A percentile compares a stretch with the other conserved stretches of the same genome.
phyloP scores from a whole-genome alignment of 2,888 invertebrate genomes.

The Adelognathus sp. region DNA sequence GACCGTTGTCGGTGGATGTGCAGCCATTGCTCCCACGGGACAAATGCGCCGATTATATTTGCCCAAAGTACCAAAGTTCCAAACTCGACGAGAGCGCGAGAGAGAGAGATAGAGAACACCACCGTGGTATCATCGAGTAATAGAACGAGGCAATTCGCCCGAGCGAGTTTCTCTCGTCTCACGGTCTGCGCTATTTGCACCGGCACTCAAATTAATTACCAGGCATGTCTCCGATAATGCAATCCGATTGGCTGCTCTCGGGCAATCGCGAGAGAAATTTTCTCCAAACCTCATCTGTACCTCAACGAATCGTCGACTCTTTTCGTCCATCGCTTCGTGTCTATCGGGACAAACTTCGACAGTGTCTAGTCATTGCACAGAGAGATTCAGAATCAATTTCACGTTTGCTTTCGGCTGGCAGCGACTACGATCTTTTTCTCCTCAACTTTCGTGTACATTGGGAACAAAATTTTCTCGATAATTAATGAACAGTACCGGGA shows the following conservation, averaged over 20 bases:
- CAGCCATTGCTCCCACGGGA: conserved; percentile 60
- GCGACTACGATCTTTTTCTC: not conserved
- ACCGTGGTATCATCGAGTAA: not conserved
- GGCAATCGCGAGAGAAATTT: conserved; percentile 18
- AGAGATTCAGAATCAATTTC: too few relatives aligned
- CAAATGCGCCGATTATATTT: conserved; percentile 75
- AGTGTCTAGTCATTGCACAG: too few relatives aligned
- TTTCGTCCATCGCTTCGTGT: not conserved
- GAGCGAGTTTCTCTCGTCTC: conserved; percentile 47
- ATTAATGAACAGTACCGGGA: too few relatives aligned
- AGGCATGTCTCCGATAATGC: conserved; percentile 69
- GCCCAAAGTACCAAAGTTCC: conserved; percentile 69
- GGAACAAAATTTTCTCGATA: too few relatives aligned
- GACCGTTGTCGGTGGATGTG: not conserved
- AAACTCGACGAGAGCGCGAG: conserved; percentile 45
- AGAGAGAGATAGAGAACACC: not conserved
- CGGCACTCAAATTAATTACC: conserved; percentile 79
- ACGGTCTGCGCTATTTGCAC: conserved; percentile 74
- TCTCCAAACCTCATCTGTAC: not conserved
- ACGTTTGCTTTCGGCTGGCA: too few relatives aligned
- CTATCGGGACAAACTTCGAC: not conserved
- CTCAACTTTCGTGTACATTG: too few relatives aligned
- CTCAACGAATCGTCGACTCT: not conserved
- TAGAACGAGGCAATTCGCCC: conserved; percentile 40
- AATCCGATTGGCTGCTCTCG: conserved; percentile 61